phyloP scores from a whole-genome alignment of 35 echinoderm and acorn worm genomes.

The Apostichopus japonicus region DNA sequence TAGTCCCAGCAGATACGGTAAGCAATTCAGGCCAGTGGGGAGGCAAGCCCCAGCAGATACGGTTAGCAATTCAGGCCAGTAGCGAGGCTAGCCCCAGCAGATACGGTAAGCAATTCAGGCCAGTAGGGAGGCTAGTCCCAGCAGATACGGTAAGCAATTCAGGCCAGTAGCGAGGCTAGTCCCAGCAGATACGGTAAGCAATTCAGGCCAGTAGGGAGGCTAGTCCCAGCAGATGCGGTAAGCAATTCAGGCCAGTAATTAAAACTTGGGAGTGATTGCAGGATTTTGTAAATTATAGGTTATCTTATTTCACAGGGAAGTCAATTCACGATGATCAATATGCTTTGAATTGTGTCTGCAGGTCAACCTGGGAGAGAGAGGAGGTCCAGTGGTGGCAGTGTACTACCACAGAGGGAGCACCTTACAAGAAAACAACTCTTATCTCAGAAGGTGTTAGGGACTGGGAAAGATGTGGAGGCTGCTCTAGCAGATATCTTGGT shows the following conservation, averaged over 20 bases:
- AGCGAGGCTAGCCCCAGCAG: conserved; percentile 76
- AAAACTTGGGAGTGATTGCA: too few relatives aligned
- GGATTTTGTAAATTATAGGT: too few relatives aligned
- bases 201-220: conserved; percentile 74
- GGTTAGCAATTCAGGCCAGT: conserved; percentile 75
- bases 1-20: conserved; percentile 85
- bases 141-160: conserved; percentile 80
- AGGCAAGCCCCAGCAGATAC: conserved; percentile 79
- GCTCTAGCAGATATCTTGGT: conserved; percentile 82
- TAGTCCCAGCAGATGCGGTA: conserved; percentile 85
- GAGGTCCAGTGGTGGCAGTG: conserved; percentile 66
- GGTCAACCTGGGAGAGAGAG: conserved; percentile 73
- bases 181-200: conserved; percentile 88
- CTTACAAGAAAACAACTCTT: conserved; percentile 72
- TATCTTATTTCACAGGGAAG: too few relatives aligned
- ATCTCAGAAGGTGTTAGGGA: conserved; percentile 70
- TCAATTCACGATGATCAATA: too few relatives aligned
- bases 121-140: conserved; percentile 79
- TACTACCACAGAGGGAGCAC: conserved; percentile 63
- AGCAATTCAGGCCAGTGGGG: conserved; percentile 69
- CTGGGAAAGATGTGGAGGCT: conserved; percentile 82
- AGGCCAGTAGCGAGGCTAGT: conserved; percentile 73
- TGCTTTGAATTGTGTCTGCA: not conserved
- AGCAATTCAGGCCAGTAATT: too few relatives aligned
- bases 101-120: too few relatives aligned